Evolutionary conservation across 2,888 invertebrate genomes (phyloP).

Genomic region (Petrophora chlorosata): DNA sequence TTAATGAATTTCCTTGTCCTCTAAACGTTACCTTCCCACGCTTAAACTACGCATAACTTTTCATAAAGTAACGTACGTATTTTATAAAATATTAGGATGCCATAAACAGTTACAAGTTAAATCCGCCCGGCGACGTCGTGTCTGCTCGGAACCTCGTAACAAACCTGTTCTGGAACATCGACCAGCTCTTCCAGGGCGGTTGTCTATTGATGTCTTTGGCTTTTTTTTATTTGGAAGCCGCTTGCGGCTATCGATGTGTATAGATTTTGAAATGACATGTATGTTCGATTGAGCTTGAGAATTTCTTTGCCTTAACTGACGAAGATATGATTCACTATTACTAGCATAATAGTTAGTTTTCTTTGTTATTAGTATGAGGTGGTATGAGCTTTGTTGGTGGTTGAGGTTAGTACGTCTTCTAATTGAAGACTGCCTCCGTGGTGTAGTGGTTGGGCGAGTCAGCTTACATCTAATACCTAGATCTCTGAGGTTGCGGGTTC

Average conservation of each 20-base stretch:
- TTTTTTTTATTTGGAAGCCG: conserved; percentile 9
- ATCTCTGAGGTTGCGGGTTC: too few relatives aligned
- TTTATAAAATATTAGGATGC: conserved; percentile 13
- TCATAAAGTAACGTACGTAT: conserved; percentile 5
- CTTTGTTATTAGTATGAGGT: too few relatives aligned
- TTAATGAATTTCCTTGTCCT: too few relatives aligned
- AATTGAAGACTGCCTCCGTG: too few relatives aligned
- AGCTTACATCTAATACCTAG: too few relatives aligned
- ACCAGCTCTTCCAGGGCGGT: conserved; percentile 19
- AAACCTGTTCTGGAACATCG: too few relatives aligned
- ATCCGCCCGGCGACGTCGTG: conserved; percentile 26
- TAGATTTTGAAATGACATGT: conserved; percentile 20
- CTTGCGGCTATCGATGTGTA: conserved; percentile 13
- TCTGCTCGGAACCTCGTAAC: conserved; percentile 23
- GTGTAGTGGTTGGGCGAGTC: too few relatives aligned
- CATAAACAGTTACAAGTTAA: conserved; percentile 13
- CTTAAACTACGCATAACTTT: conserved; percentile 1
- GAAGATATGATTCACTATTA: too few relatives aligned
- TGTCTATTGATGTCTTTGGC: conserved; percentile 25
- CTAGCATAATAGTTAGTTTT: too few relatives aligned
- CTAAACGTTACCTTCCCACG: conserved; percentile 17
- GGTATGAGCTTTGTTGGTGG: too few relatives aligned
- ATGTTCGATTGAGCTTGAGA: neutral
- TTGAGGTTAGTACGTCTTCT: too few relatives aligned
- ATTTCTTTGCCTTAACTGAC: neutral